Base-by-base conservation (phyloP, 92 coral and sea anemone genomes). In the Diadumene lineata region DNA sequence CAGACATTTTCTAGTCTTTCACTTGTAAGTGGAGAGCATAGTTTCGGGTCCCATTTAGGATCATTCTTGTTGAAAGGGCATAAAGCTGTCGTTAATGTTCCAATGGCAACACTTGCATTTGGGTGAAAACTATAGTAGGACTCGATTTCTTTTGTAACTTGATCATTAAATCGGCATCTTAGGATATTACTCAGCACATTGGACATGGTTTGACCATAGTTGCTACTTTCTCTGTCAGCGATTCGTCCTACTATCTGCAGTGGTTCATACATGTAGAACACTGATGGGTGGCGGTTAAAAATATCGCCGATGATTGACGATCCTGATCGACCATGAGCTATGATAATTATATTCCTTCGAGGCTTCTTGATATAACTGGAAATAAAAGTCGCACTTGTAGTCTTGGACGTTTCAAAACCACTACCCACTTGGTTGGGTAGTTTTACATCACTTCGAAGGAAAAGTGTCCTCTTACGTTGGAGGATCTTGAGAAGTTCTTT, bases 261-360 rank as follows among this genome's bases (percentile, higher is more conserved):
- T 4, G 86, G 86, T n/a, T 81, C 86, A 32, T 25, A 63, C 56
- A 81, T 31, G 50, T 81, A 81, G 28, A 75, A 75, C 19, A 75
- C 86, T 0, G 68, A 65, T 1, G 86, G 82, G 56, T 81, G 86
- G 17, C 53, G 82, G 34, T 76, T 53, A 23, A 53, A 3, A 21
- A 53, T 53, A 16, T 53, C 58, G 19, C 58, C 58, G 3, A 53
- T 53, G 7, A 76, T 64, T 0, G 86, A 74, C 11, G 86, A 81
- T 19, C 82, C 86, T 33, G 86, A 81, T 0, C 83, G 75, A 1
- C 86, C 86, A 31, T 81, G 86, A 51, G 82, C 63, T 9, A 81
- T 50, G 0, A 81, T 31, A 7, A 81, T 23, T n/a, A 81, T 74
- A 67, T 68, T 81, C 31, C 23, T 74, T 73, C 64, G 33, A 7